These are phyloP conservation scores for Syngnathus scovelli DNA, from an alignment of 2,113 vertebrate genomes.

Conservation along the genomic window DNA sequence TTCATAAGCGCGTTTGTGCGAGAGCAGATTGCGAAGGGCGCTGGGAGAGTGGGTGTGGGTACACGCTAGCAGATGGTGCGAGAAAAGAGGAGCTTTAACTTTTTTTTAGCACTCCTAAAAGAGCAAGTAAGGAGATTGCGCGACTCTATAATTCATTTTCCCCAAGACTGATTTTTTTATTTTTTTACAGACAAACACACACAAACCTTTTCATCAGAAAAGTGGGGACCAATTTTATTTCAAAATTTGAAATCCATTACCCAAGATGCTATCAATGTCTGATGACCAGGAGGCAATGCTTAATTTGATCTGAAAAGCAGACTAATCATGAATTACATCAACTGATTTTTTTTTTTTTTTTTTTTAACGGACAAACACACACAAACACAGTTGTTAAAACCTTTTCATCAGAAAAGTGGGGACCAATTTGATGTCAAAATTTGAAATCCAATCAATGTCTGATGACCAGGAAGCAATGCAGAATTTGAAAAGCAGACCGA, in stretches of 20 bases:
- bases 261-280: neutral
- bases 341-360: neutral
- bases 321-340: no score
- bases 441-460: neutral
- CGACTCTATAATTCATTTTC: conserved; percentile 25
- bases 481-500: neutral
- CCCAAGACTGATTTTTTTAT: conserved; percentile 5
- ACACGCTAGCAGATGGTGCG: conserved; percentile 55
- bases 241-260: neutral
- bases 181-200: neutral
- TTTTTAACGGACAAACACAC: neutral
- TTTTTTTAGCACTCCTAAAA: conserved; percentile 42
- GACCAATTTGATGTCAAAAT: conserved; percentile 4
- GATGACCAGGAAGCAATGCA: neutral
- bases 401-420: conserved; percentile 35
- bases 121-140: conserved; percentile 32
- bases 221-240: conserved; percentile 8
- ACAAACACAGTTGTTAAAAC: conserved; percentile 32
- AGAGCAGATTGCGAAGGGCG: conserved; percentile 58
- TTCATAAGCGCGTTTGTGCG: conserved; percentile 16
- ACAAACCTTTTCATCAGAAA: conserved; percentile 39
- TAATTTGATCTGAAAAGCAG: neutral
- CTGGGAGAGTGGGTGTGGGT: conserved; percentile 47
- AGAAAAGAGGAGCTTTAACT: conserved; percentile 49
- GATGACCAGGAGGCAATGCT: neutral